Percentiles rank a stretch among this genome's conserved stretches.
These are phyloP conservation scores for Xyrauchen texanus DNA, from an alignment of 2,113 vertebrate genomes.

Conservation along the genomic window DNA sequence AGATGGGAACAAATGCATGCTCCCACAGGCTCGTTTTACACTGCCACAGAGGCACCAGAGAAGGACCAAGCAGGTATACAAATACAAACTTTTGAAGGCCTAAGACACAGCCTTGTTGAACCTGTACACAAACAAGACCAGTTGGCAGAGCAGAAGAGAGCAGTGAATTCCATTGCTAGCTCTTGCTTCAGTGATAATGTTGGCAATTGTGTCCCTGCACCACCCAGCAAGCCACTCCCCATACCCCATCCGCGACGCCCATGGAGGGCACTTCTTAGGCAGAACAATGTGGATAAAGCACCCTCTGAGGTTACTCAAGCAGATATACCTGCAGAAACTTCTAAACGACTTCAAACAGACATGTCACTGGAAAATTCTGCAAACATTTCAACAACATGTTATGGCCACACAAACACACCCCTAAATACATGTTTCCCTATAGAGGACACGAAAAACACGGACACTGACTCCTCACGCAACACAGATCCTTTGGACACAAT, in stretches of 20 bases:
- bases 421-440: neutral
- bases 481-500: slow-evolving; percentile 48
- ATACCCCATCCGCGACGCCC: slow-evolving; percentile 87
- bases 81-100: neutral
- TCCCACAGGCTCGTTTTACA: slow-evolving; percentile 14
- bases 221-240: slow-evolving; percentile 82
- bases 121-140: slow-evolving; percentile 49
- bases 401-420: neutral
- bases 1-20: slow-evolving; percentile 25
- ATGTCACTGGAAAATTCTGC: neutral
- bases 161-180: neutral
- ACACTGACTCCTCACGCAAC: slow-evolving; percentile 53
- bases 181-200: neutral
- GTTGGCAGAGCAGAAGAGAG: neutral
- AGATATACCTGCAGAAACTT: slow-evolving; percentile 17
- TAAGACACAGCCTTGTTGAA: slow-evolving; percentile 4
- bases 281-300: slow-evolving; percentile 79
- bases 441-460: neutral
- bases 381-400: neutral
- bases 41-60: neutral
- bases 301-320: slow-evolving; percentile 63
- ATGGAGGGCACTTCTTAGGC: slow-evolving; percentile 79
- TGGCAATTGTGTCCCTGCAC: slow-evolving; percentile 63
- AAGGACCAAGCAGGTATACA: slow-evolving; percentile 18
- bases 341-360: neutral